Conservation (phyloP, 2,113 vertebrate species). For the Rutilus rutilus region DNA sequence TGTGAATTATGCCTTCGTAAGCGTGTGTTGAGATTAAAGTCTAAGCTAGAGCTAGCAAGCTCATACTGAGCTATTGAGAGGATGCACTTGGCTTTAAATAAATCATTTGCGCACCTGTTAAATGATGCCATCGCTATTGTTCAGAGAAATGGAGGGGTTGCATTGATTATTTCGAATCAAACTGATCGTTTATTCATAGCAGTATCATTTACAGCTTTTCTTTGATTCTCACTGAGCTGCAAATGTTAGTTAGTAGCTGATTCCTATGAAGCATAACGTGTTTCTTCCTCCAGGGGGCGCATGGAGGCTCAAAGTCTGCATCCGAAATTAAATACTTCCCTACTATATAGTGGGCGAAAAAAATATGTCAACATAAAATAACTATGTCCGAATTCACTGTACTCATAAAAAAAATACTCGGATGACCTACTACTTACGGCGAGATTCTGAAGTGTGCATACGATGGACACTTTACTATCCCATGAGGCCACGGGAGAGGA, state of each 20-base stretch:
- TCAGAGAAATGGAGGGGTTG: neutral
- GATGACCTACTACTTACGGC: too few species aligned
- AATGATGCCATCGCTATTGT: neutral
- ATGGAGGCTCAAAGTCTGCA: neutral
- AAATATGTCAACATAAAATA: too few species aligned
- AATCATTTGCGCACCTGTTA: neutral
- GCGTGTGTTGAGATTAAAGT: neutral
- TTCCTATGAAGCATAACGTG: neutral
- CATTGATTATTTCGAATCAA: neutral
- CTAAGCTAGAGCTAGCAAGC: neutral
- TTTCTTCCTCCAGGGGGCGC: neutral
- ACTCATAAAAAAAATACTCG: too few species aligned
- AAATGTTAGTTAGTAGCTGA: neutral
- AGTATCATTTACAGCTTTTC: neutral
- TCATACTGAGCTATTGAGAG: neutral
- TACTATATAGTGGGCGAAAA: too few species aligned
- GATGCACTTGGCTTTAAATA: slow-evolving; percentile 7
- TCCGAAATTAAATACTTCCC: too few species aligned
- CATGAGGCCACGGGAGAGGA: too few species aligned
- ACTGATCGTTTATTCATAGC: neutral
- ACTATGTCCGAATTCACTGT: too few species aligned
- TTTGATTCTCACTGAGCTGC: neutral
- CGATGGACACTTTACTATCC: too few species aligned
- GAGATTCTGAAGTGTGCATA: too few species aligned
- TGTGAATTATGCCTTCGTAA: neutral